Evolutionary conservation across 1,140 invertebrate species (phyloP), one percentile per base, ranked within the genome.

Genomic region (Protaetia brevitarsis): DNA sequence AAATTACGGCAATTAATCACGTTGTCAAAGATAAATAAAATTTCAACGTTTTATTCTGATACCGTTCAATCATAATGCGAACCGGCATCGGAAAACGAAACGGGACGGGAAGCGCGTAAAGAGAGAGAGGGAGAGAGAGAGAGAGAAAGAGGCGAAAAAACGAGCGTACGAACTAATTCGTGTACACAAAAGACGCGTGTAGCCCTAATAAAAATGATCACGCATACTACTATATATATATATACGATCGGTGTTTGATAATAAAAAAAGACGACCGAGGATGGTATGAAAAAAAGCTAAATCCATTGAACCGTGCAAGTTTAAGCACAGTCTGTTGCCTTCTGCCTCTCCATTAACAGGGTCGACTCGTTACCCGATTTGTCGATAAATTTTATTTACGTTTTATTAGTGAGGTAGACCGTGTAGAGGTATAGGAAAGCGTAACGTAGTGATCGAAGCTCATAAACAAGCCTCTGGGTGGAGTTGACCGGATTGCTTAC

Each of bases 181-280:
- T 51, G 26, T 51, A 51, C 41, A 51, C 41, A 51, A 51, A 51
- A 51, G 41, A 51, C 26, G 41, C 41, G 41, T 51, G 41, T 23
- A 51, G 41, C 41, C 11, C 8, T 51, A 51, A 51, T 51, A 51
- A 51, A 51, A 51, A 51, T 51, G 41, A 23, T 51, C 41, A 51
- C 41, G 41, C 41, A 51, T 26, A 51, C 41, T 51, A 23, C n/a
- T n/a, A n/a, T n/a, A n/a, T n/a, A n/a, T n/a, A n/a, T n/a, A n/a
- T n/a, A n/a, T 51, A 23, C 41, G 16, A 23, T 51, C 41, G 19
- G 41, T 21, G 41, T 23, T 51, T 51, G 19, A 51, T 51, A 51
- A 51, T 45, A 51, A 51, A 21, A 51, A 51, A 51, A 51, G 19
- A 51, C 19, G n/a, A 19, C 41, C 5, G 41, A 51, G 41, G 4